Base-by-base conservation (phyloP, 2,113 vertebrate species). In the Tylochromis polylepis region DNA sequence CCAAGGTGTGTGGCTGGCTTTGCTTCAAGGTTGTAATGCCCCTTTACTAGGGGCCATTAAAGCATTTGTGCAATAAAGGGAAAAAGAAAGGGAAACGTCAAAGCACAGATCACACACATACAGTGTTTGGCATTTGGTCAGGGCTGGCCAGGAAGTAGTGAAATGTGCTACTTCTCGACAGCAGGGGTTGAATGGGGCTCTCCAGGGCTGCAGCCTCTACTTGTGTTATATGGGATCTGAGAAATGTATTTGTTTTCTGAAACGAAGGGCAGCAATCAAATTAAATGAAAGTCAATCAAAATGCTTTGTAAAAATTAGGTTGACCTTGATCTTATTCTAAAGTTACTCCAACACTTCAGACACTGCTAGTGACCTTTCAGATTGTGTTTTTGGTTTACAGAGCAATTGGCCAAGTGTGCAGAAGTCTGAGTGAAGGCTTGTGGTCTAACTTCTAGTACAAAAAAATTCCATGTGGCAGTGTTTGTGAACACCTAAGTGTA, bases 41-140 rank as follows among this genome's bases (percentile, higher is more conserved):
- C 88, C 83, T 95, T 95, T 94, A 95, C 93, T 91, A 85, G 94
- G 94, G 84, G 81, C 88, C 62, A 88, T 94, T 95, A 94, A 93
- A 94, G 87, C 67, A 88, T 46, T 65, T 3, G n/a, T 81, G 87
- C 84, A 91, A 86, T 93, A 92, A 94, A 93, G 59, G 11, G 34
- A 72, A 88, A 87, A 91, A 83, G 85, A 91, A 93, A 85, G 87
- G 88, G 88, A 93, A 93, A 93, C 27, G 86, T 81, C 77, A 85
- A 88, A 92, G 91, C 87, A 67, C 51, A 86, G 92, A 95, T 93
- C 92, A 93, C 91, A 94, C 94, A 93, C 89, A 91, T 85, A 82
- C 89, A 89, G 49, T 8, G 75, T 79, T 88, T 93, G 82, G 86
- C 67, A 72, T 88, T 89, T 77, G 53, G 51, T 86, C 62, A 81